Evolutionary conservation across 2,113 vertebrate genomes (phyloP).

Genomic region (Sakesphorus luctuosus): DNA sequence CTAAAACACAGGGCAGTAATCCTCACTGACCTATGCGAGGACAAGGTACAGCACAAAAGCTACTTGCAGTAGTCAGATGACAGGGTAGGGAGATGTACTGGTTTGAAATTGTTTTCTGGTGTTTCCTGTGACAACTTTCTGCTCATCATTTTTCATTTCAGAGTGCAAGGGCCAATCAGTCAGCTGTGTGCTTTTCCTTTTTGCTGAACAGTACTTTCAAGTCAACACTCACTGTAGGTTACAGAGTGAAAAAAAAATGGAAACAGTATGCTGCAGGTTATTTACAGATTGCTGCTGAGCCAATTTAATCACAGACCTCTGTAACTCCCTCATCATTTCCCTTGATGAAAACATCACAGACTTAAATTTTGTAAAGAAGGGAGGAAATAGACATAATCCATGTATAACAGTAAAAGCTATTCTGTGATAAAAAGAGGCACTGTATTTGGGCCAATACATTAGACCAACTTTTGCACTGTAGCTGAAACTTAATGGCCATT

Average conservation of each 20-base stretch:
- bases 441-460: constrained; percentile 68
- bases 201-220: constrained; percentile 50
- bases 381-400: constrained; percentile 61
- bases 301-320: constrained; percentile 77
- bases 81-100: background rate
- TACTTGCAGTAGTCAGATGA: background rate
- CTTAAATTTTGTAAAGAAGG: constrained; percentile 74
- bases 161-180: constrained; percentile 9
- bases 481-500: constrained; percentile 57
- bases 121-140: constrained; percentile 36
- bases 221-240: constrained; percentile 51
- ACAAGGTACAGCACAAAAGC: background rate
- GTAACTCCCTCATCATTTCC: constrained; percentile 75
- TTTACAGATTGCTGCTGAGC: constrained; percentile 71
- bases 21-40: background rate
- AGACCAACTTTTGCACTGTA: constrained; percentile 61
- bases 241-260: constrained; percentile 65
- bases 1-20: background rate
- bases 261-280: constrained; percentile 69
- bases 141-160: constrained; percentile 41
- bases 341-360: constrained; percentile 74
- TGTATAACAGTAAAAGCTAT: constrained; percentile 57
- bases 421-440: constrained; percentile 62
- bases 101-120: background rate
- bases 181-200: background rate